Base-by-base conservation (phyloP, 2,888 invertebrate species). In the Monopis laevigella region DNA sequence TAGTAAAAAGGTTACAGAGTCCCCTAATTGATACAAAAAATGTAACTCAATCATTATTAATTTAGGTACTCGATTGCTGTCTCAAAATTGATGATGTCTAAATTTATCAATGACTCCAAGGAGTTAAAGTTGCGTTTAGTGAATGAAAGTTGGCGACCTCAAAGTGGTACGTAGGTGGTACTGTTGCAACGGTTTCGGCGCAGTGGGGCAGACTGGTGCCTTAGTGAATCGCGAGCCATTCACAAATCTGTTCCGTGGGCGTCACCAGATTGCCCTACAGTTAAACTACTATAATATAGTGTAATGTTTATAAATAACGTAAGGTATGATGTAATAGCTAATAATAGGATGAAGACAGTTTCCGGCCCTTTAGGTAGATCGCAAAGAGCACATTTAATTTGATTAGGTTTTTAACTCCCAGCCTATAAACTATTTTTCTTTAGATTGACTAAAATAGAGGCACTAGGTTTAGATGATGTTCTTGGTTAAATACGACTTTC, bases 141-240 rank as follows among this genome's bases (percentile, higher is more conserved):
- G 75, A 78, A 80, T 75, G 80, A 78, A 80, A 78, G 80, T 77
- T 71, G 77, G 62, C 66, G 80, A 71, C 80, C 80, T 80, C 74
- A 69, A 42, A 59, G 47, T 50, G 43, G 47, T 46, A 63, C 69
- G 78, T 78, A 68, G 80, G 80, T 66, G 75, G 17, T 54, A 55
- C 61, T 73, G 71, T 67, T 70, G 75, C 71, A 74, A 73, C 40
- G 57, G 51, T 48, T 41, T 42, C 46, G 43, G 46, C 43, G 40
- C 42, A 42, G 21, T 30, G 38, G 38, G 34, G 44, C 26, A 24
- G 32, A 24, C 30, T 32, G 16, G 34, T n/a, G 44, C 39, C 40
- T 12, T 29, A 19, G 38, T 26, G 40, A 46, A 49, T 52, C 48
- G 45, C 44, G 44, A 24, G 44, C 40, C 49, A 49, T 49, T 49